Base-by-base conservation (phyloP, 2,888 invertebrate genomes). In the Sphinx pinastri region DNA sequence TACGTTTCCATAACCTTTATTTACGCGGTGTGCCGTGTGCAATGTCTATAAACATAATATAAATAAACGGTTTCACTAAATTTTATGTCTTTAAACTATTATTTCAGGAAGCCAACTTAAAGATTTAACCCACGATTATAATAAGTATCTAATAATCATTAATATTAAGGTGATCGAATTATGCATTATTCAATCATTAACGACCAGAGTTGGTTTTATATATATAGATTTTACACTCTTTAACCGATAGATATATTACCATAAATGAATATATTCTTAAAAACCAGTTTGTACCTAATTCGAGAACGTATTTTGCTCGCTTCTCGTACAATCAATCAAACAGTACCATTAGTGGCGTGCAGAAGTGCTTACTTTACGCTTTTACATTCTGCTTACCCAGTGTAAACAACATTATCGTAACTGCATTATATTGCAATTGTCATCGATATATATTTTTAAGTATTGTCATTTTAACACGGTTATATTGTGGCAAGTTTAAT, bases 241-340 rank as follows among this genome's bases (percentile, higher is more conserved):
- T 49, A 63, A 13, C 13, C 16, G 45, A 16, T 7, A 60, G 11
- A 11, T 60, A 10, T 10, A 47, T 60, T 60, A 45, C 11, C 60
- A 60, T 60, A 16, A 63, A 19, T 14, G 16, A 47, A 47, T 45
- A 60, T 45, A 16, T 19, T 47, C 19, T 47, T 63, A 13, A 60
- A 63, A 63, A 47, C 63, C 13, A 19, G 63, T 63, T 63, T 63
- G 10, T 57, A n/a, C n/a, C n/a, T n/a, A 25, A 31, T 63, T 47
- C 60, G 47, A 47, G 47, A 49, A 19, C 47, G 19, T 47, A 25
- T 49, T 47, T 49, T 19, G 19, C 47, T 63, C 19, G 45, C 19
- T 55, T 60, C 16, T 3, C 47, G 49, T 16, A 7, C 63, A 63
- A 49, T 49, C 19, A 63, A 63, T 47, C 4, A 47, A 14, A 47